phyloP scores from a whole-genome alignment of 2,113 vertebrate genomes.

The Dendrocopos noguchii region DNA sequence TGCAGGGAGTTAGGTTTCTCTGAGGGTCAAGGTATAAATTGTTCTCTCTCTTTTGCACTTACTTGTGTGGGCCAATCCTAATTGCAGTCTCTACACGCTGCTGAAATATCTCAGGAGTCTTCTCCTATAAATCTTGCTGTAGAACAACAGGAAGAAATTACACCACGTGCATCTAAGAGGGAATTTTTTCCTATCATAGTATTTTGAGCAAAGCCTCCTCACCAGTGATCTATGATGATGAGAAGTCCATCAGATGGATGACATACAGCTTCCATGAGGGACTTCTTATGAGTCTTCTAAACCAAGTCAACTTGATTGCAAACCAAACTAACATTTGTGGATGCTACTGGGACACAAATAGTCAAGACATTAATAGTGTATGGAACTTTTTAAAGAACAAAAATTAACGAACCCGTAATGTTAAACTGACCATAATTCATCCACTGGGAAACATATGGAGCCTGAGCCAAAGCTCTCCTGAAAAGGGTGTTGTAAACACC shows the following conservation, averaged over 20 bases:
- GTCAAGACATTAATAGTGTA: background rate
- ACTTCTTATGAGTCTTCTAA: background rate
- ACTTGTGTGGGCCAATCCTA: background rate
- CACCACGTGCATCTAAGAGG: background rate
- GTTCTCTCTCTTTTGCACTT: background rate
- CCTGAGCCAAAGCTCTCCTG: background rate
- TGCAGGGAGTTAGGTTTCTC: background rate
- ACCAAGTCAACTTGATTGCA: background rate
- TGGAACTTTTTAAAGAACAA: background rate
- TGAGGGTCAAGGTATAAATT: background rate
- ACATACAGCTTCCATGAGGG: background rate
- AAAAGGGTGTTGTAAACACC: background rate
- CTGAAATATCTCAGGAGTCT: background rate
- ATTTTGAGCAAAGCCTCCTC: background rate
- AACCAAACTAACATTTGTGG: background rate
- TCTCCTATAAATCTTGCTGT: background rate
- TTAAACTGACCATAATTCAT: background rate
- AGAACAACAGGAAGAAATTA: background rate
- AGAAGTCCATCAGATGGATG: background rate
- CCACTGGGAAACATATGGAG: background rate
- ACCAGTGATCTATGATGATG: background rate
- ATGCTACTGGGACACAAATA: background rate
- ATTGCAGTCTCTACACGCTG: background rate
- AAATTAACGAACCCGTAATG: background rate
- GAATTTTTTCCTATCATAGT: background rate